A percentile compares a stretch with the other conserved stretches of the same genome.
phyloP scores from a whole-genome alignment of 2,113 vertebrate genomes.

The Kryptolebias marmoratus region DNA sequence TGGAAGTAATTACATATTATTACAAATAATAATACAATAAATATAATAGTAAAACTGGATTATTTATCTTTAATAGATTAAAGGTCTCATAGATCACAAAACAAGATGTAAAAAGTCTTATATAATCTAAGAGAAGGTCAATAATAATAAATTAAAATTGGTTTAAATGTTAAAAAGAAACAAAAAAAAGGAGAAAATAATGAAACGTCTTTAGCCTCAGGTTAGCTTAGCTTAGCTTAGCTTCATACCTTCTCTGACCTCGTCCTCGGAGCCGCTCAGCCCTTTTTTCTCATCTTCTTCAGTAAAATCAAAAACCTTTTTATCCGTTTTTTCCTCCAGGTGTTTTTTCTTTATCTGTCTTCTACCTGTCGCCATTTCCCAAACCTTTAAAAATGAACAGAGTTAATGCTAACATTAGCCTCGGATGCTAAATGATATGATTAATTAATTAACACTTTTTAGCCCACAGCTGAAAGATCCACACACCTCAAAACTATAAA shows the following conservation, averaged over 20 bases:
- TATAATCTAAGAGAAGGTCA: no score
- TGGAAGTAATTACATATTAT: no score
- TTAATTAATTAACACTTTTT: not conserved
- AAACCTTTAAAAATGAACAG: not conserved
- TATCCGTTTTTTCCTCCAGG: conserved; percentile 23
- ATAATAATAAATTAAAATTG: not conserved
- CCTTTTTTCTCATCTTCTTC: conserved; percentile 62
- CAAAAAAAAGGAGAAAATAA: no score
- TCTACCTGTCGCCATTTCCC: conserved; percentile 63
- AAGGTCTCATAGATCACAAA: no score
- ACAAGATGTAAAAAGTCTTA: no score
- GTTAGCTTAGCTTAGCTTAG: no score
- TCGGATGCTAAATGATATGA: not conserved
- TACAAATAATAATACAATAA: no score
- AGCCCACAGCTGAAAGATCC: not conserved
- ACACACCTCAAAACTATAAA: not conserved
- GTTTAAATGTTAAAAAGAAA: no score
- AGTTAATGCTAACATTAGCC: not conserved
- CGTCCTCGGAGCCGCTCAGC: conserved; percentile 71
- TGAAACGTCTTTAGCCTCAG: not conserved
- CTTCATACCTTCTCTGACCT: conserved; percentile 51
- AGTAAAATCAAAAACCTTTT: conserved; percentile 65
- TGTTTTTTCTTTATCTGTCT: conserved; percentile 67
- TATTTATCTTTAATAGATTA: no score
- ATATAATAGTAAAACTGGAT: no score